Percentiles rank a stretch among this genome's conserved stretches.
Evolutionary conservation across 2,113 vertebrate species (phyloP).

Genomic region (Syngnathus scovelli): DNA sequence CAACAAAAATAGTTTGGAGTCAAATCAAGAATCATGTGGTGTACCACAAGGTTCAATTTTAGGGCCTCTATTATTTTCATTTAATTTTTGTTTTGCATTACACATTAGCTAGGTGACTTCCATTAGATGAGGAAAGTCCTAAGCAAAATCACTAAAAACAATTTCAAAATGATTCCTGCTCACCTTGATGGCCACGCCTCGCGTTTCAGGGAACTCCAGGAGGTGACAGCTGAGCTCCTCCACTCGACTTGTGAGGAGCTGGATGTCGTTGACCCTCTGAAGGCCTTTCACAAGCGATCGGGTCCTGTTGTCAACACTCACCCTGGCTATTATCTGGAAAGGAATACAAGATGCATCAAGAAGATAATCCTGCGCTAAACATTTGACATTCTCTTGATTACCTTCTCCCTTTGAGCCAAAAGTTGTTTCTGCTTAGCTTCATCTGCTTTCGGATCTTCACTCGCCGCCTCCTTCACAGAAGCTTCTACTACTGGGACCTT

Average conservation of each 20-base stretch:
- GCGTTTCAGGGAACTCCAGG: conserved; percentile 90
- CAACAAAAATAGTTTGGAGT: background rate
- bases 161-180: background rate
- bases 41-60: background rate
- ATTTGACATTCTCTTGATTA: conserved; percentile 11
- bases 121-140: too few species aligned
- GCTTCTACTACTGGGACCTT: conserved; percentile 33
- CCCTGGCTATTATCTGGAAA: conserved; percentile 87
- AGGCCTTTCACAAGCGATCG: conserved; percentile 86
- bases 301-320: conserved; percentile 91
- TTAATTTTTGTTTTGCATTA: too few species aligned
- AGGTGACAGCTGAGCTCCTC: conserved; percentile 90
- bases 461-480: conserved; percentile 11
- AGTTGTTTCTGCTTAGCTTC: conserved; percentile 68
- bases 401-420: conserved; percentile 86
- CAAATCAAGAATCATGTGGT: background rate
- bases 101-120: too few species aligned
- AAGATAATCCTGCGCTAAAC: background rate
- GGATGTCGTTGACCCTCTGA: conserved; percentile 77
- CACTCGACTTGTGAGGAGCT: conserved; percentile 82
- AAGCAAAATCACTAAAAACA: too few species aligned
- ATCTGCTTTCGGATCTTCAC: conserved; percentile 66
- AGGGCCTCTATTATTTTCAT: too few species aligned
- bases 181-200: conserved; percentile 71
- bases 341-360: background rate